phyloP scores from a whole-genome alignment of 2,113 vertebrate species.

The Sterrhoptilus dennistouni region DNA sequence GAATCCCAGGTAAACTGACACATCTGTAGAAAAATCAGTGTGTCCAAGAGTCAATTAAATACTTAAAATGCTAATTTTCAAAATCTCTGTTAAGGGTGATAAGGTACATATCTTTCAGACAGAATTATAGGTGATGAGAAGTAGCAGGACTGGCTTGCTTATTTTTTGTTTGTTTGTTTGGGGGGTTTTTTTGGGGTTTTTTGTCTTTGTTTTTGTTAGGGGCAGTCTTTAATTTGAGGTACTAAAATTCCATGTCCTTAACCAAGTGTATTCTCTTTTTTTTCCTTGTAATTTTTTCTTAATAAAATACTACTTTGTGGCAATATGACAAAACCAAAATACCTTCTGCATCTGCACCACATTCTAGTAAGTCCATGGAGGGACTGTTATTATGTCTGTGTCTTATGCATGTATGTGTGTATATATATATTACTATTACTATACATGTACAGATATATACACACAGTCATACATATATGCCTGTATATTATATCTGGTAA shows the following conservation, averaged over 20 bases:
- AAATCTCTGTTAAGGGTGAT: neutral
- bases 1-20: neutral
- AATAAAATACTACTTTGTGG: neutral
- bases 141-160: neutral
- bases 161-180: neutral
- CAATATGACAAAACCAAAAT: neutral
- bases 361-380: neutral
- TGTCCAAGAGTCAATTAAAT: neutral
- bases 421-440: neutral
- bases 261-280: neutral
- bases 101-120: neutral
- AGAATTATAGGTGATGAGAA: neutral
- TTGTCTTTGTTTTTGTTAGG: neutral
- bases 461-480: neutral
- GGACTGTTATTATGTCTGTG: neutral
- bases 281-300: neutral
- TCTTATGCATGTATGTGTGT: neutral
- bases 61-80: neutral
- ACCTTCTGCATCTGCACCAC: neutral
- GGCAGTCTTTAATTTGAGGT: neutral
- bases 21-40: neutral
- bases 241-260: neutral
- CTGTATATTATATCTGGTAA: neutral
- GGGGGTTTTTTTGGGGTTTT: too few species aligned
- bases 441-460: neutral